Conservation (phyloP, 2,888 invertebrate species). For the Kuschelorhynchus macadamiae region DNA sequence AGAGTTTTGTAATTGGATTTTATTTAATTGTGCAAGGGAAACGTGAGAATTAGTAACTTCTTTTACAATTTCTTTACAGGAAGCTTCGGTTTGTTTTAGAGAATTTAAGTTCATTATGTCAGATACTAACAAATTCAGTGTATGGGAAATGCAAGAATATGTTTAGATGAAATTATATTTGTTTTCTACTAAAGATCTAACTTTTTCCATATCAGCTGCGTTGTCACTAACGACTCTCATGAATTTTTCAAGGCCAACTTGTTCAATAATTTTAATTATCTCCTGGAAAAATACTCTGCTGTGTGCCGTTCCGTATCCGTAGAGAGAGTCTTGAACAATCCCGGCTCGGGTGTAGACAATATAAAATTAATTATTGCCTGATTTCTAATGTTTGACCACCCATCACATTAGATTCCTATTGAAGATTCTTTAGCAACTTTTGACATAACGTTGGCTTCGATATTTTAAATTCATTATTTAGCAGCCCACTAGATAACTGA, state of each 20-base stretch:
- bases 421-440: conserved; percentile 2
- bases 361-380: conserved; percentile 57
- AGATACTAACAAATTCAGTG: conserved; percentile 52
- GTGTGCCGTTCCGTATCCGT: conserved; percentile 53
- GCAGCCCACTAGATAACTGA: conserved; percentile 9
- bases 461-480: not conserved
- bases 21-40: conserved; percentile 26
- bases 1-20: conserved; percentile 27
- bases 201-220: conserved; percentile 53
- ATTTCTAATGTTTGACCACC: conserved; percentile 32
- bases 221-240: conserved; percentile 52
- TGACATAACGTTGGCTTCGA: not conserved
- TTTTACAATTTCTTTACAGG: conserved; percentile 43
- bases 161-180: conserved; percentile 51
- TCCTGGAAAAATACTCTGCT: conserved; percentile 49
- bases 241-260: conserved; percentile 23
- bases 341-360: conserved; percentile 55
- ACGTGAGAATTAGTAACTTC: conserved; percentile 40
- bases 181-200: conserved; percentile 44
- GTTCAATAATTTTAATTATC: conserved; percentile 36
- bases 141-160: conserved; percentile 46
- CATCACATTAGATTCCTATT: not conserved
- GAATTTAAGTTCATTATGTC: conserved; percentile 30
- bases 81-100: conserved; percentile 23
- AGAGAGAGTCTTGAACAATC: conserved; percentile 52